Evolutionary conservation across 1,140 invertebrate species (phyloP).

Genomic region (Eulimnadia texana): DNA sequence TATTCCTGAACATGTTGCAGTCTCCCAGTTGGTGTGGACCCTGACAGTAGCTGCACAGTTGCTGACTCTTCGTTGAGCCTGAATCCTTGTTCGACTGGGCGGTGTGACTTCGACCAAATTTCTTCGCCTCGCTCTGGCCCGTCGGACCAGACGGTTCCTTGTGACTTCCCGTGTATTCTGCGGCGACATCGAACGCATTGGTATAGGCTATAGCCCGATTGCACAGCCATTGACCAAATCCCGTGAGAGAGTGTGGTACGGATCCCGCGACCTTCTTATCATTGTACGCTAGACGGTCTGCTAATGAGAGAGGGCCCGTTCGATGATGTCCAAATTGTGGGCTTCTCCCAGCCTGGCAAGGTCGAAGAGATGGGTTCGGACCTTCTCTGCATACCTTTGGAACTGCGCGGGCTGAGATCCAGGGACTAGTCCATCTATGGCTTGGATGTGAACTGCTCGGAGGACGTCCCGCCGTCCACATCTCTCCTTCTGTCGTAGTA

Average conservation of each 20-base stretch:
- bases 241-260: background rate
- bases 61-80: background rate
- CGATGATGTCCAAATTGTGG: background rate
- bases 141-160: background rate
- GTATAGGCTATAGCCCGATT: background rate
- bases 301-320: background rate
- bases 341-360: background rate
- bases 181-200: conserved; percentile 6
- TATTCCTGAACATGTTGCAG: background rate
- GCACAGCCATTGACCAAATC: conserved; percentile 1
- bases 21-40: background rate
- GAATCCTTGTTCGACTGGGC: background rate
- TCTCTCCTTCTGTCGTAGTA: background rate
- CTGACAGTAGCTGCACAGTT: conserved; percentile 1
- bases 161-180: background rate
- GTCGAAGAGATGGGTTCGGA: conserved; percentile 1
- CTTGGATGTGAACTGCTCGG: conserved; percentile 1
- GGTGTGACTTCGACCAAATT: background rate
- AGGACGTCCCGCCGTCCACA: conserved; percentile 1
- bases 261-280: background rate
- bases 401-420: background rate
- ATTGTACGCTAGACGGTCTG: conserved; percentile 4
- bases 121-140: background rate
- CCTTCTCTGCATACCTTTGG: background rate
- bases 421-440: background rate